phyloP scores from a whole-genome alignment of 2,888 invertebrate genomes.

The Prenolepis imparis region DNA sequence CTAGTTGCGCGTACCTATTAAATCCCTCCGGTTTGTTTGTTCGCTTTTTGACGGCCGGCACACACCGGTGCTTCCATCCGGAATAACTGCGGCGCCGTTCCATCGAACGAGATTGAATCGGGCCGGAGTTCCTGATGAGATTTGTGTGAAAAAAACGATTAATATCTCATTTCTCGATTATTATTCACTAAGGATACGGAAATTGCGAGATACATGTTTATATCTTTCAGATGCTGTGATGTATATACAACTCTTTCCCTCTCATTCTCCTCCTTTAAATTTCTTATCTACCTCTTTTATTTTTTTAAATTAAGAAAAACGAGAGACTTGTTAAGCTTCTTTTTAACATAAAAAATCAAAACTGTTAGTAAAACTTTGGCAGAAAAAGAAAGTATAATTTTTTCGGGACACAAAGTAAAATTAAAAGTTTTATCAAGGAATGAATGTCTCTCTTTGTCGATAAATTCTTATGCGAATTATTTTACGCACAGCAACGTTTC shows the following conservation, averaged over 20 bases:
- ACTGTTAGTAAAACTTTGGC: background rate
- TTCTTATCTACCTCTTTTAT: background rate
- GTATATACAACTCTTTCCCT: background rate
- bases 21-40: constrained; percentile 51
- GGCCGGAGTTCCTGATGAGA: constrained; percentile 32
- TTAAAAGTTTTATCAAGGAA: background rate
- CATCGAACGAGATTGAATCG: constrained; percentile 51
- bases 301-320: background rate
- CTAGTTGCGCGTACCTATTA: constrained; percentile 66
- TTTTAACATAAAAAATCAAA: background rate
- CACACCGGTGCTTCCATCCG: constrained; percentile 29
- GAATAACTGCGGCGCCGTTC: constrained; percentile 14
- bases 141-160: constrained; percentile 43
- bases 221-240: background rate
- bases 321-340: background rate
- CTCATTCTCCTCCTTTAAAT: background rate
- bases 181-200: constrained; percentile 35
- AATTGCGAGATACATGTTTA: constrained; percentile 11
- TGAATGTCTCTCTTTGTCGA: background rate
- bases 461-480: constrained; percentile 22
- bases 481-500: constrained; percentile 20
- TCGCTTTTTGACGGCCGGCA: constrained; percentile 29
- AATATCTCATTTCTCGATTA: constrained; percentile 40
- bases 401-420: background rate
- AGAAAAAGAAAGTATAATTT: background rate